Evolutionary conservation across 2,888 invertebrate species (phyloP).

Genomic region (Acrobasis suavella): DNA sequence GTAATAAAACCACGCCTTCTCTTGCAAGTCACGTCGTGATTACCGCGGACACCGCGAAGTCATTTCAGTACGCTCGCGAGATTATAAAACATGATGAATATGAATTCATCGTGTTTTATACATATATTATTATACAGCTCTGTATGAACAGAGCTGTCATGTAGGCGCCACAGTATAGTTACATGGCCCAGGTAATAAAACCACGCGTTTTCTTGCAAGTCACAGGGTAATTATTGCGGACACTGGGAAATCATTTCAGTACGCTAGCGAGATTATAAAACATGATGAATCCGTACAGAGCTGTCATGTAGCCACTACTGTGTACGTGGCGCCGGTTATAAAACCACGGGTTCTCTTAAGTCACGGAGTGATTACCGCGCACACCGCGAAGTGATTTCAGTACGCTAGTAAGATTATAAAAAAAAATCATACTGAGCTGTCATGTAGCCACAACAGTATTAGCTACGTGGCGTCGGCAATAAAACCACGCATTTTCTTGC

Average conservation of each 20-base stretch:
- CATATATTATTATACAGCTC: no score
- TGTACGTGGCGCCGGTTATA: no score
- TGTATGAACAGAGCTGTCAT: neutral
- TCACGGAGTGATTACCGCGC: neutral
- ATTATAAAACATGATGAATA: neutral
- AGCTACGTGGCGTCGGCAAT: constrained; percentile 52
- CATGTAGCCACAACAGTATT: constrained; percentile 21
- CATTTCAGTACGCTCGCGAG: constrained; percentile 46
- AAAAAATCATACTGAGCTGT: neutral
- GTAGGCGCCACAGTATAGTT: constrained; percentile 20
- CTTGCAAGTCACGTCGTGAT: constrained; percentile 80
- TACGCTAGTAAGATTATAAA: no score
- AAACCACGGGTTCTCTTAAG: neutral
- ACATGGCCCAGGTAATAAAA: constrained; percentile 64
- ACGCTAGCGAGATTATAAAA: no score
- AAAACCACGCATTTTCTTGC: constrained; percentile 75
- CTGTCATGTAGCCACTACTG: no score
- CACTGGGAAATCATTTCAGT: constrained; percentile 61
- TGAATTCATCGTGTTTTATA: no score
- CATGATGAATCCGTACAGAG: no score
- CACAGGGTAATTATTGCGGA: constrained; percentile 77
- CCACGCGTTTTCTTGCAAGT: constrained; percentile 76
- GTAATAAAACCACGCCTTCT: constrained; percentile 75
- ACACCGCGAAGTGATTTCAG: neutral
- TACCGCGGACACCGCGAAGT: constrained; percentile 63